Percentiles rank a stretch among this genome's conserved stretches.
Evolutionary conservation across 2,113 vertebrate genomes (phyloP).

Genomic region (Microtus oregoni): DNA sequence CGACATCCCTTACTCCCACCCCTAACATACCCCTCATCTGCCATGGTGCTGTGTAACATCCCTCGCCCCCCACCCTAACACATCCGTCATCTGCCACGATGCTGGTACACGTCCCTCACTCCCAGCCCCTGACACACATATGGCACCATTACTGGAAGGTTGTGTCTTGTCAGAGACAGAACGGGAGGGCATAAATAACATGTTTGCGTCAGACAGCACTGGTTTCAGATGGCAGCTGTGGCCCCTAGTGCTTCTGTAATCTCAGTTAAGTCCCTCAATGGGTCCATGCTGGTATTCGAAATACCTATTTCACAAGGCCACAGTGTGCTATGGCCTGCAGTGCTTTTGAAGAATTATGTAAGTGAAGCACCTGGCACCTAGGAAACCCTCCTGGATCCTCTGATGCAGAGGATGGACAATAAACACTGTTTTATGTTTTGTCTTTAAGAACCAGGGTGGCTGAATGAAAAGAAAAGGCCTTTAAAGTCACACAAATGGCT

Average conservation of each 20-base stretch:
- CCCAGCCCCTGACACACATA: background rate
- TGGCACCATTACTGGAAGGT: background rate
- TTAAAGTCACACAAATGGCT: background rate
- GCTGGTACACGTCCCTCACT: background rate
- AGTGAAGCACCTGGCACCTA: background rate
- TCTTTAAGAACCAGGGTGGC: background rate
- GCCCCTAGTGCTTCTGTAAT: conserved; percentile 31
- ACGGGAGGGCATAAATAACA: background rate
- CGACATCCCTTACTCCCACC: background rate
- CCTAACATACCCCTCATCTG: background rate
- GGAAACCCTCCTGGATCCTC: background rate
- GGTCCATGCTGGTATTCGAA: conserved; percentile 27
- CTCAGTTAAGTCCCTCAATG: conserved; percentile 1
- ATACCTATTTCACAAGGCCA: conserved; percentile 7
- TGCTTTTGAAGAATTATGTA: background rate
- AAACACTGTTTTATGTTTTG: conserved; percentile 1
- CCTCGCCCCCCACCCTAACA: no score
- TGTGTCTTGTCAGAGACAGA: background rate
- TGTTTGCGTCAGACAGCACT: conserved; percentile 27
- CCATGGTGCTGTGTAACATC: no score
- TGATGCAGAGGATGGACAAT: background rate
- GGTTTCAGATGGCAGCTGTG: conserved; percentile 5
- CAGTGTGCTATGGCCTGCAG: background rate
- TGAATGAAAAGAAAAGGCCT: background rate
- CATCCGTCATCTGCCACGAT: background rate